Base-by-base conservation (phyloP, 2,113 vertebrate genomes). In the Loxodonta africana region DNA sequence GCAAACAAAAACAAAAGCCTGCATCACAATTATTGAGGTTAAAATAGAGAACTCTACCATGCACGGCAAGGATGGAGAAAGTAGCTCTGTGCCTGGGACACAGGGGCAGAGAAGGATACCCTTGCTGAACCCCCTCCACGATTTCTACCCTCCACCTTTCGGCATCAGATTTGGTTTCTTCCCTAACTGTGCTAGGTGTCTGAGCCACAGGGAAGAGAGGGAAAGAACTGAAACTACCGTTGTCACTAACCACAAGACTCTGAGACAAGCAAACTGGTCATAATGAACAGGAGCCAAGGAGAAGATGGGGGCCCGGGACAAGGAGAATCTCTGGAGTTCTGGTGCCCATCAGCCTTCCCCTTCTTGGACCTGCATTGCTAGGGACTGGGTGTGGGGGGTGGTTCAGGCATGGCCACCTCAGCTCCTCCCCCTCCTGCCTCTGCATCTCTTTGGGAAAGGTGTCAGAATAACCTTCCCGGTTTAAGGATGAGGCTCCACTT, bases 401-500 rank as follows among this genome's bases (percentile, higher is more conserved):
- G 53, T 57, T 23, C 53, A 28, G 1, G 63, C 1, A 62, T 65
- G 80, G n/a, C 17, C 17, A 37, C 12, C 37, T 81, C 30, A 3
- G 20, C 20, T 25, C 18, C 23, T 18, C 57, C 21, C 37, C 53
- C 73, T 84, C 26, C n/a, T 9, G 17, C 37, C 62, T 84, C 88
- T 76, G n/a, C 20, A 60, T 62, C 62, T 92, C 74, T 46, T 91
- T 89, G 67, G 8, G 37, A 84, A 88, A 15, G 46, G 37, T 30
- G 41, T 53, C 73, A 82, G 89, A 82, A 81, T 84, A 48, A 74
- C 33, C 60, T 81, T 67, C 48, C 20, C 44, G n/a, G 6, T 57
- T 84, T 53, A 88, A 94, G 46, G 84, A 15, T 87, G 84, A 65
- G 30, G 41, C 51, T 90, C 74, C 37, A 78, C 83, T 83, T 33